phyloP scores from a whole-genome alignment of 1,140 invertebrate species.

The Saccostrea echinata region DNA sequence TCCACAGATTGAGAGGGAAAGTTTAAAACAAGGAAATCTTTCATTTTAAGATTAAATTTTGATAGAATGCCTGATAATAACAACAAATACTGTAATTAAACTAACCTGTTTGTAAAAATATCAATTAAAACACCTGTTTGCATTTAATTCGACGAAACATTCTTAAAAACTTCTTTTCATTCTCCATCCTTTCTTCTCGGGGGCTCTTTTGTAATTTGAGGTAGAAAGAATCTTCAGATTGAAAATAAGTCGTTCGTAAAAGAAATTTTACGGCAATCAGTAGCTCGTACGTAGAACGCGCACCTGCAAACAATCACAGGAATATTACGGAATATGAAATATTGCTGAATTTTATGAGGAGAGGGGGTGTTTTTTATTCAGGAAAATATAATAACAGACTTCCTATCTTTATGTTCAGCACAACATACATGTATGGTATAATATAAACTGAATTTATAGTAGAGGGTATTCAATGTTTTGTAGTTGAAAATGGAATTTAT shows the following conservation, averaged over 20 bases:
- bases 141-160: constrained; percentile 32
- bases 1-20: not conserved
- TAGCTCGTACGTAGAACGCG: not conserved
- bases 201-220: not conserved
- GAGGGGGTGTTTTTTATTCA: too few relatives aligned
- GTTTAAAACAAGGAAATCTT: constrained; percentile 18
- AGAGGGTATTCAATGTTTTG: too few relatives aligned
- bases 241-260: constrained; percentile 19
- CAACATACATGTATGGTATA: too few relatives aligned
- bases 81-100: not conserved
- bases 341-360: too few relatives aligned
- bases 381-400: too few relatives aligned
- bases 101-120: not conserved
- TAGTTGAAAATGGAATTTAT: too few relatives aligned
- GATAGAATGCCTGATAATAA: not conserved
- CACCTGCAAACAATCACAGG: not conserved
- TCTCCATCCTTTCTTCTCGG: constrained; percentile 19
- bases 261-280: not conserved
- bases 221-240: not conserved
- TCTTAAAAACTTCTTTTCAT: not conserved
- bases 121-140: not conserved
- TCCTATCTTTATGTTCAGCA: too few relatives aligned
- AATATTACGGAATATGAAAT: too few relatives aligned
- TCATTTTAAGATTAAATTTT: not conserved
- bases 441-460: too few relatives aligned